Evolutionary conservation across 1,140 invertebrate genomes (phyloP).

Genomic region (Pemphigus obesinymphae): DNA sequence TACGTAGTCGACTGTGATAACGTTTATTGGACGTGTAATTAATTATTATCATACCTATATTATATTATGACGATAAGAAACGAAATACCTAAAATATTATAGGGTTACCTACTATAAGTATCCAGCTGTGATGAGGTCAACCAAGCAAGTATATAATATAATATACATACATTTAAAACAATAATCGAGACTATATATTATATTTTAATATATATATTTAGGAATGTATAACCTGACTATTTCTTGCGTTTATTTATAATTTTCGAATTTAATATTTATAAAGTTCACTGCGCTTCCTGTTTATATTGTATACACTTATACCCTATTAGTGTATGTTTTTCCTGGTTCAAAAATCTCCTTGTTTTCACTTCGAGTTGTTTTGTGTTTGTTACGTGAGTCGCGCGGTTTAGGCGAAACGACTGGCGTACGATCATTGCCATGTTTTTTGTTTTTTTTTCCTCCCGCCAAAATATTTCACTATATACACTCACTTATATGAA

Average conservation of each 20-base stretch:
- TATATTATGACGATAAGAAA: no score
- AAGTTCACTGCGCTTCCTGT: not conserved
- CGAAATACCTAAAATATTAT: no score
- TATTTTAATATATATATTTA: no score
- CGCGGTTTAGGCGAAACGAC: not conserved
- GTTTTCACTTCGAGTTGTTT: slow-evolving; percentile 10
- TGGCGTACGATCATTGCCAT: not conserved
- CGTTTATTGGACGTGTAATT: not conserved
- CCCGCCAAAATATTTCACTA: not conserved
- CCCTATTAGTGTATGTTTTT: not conserved
- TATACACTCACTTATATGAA: no score
- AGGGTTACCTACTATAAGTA: no score
- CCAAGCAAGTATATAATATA: no score
- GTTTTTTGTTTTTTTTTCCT: not conserved
- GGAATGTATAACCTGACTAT: not conserved
- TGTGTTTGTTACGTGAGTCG: slow-evolving; percentile 7
- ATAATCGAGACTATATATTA: not conserved
- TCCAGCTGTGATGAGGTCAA: no score
- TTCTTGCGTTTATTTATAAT: not conserved
- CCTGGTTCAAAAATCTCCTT: slow-evolving; percentile 24
- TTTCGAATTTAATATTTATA: not conserved
- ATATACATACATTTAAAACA: no score
- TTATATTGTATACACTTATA: not conserved
- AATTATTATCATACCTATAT: no score
- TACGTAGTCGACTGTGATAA: not conserved